Percentiles rank a stretch among this genome's conserved stretches.
Conservation (phyloP, 1,140 invertebrate genomes). For the Mamestra configurata region DNA sequence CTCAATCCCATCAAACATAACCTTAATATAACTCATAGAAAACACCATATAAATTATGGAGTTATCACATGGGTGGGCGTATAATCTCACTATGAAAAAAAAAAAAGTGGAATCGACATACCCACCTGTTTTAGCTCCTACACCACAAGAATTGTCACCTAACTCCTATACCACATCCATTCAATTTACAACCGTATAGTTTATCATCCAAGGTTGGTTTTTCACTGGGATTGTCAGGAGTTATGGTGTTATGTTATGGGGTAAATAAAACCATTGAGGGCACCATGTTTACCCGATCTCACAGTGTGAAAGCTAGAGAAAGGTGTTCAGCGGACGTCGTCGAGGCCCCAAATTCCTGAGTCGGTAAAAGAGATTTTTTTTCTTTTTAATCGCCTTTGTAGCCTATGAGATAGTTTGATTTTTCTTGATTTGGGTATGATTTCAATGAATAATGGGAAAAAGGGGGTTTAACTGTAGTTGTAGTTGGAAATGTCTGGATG, state of each 20-base stretch:
- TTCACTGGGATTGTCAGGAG: background rate
- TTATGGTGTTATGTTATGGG: slow-evolving; percentile 53
- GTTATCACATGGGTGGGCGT: slow-evolving; percentile 40
- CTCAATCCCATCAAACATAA: slow-evolving; percentile 20
- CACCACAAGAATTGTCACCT: background rate
- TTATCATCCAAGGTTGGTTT: slow-evolving; percentile 6
- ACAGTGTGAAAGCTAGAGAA: slow-evolving; percentile 74
- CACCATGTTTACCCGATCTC: slow-evolving; percentile 67
- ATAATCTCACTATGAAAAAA: slow-evolving; percentile 57
- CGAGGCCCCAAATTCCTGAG: slow-evolving; percentile 69
- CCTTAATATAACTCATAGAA: slow-evolving; percentile 37
- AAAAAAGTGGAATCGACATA: slow-evolving; percentile 57
- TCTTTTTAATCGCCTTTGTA: slow-evolving; percentile 37
- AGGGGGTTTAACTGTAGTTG: too few species aligned
- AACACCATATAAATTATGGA: slow-evolving; percentile 27
- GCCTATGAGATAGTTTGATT: slow-evolving; percentile 1
- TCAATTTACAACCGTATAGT: slow-evolving; percentile 15
- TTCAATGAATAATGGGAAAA: too few species aligned
- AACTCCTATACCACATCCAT: background rate
- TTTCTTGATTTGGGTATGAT: slow-evolving; percentile 34
- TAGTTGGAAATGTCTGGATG: too few species aligned
- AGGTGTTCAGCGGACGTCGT: slow-evolving; percentile 64
- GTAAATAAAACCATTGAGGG: slow-evolving; percentile 59
- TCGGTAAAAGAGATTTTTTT: slow-evolving; percentile 71
- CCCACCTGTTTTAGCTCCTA: slow-evolving; percentile 56